Conservation (phyloP, 53 echinoderm and acorn worm genomes). For the Temnopleurus reevesii region DNA sequence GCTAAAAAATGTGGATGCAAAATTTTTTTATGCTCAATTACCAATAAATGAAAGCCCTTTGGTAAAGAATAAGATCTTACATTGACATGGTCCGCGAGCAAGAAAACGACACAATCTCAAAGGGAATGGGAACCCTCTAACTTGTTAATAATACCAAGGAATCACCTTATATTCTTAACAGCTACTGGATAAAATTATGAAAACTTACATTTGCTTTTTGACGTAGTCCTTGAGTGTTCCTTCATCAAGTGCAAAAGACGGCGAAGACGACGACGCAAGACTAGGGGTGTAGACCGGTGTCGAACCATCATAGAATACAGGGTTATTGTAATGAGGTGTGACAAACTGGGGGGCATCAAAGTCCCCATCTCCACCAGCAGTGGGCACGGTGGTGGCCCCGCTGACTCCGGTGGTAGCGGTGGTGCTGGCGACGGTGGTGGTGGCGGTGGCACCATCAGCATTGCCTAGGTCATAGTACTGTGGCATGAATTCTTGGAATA, state of each 20-base stretch:
- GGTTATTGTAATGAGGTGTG: slow-evolving; percentile 40
- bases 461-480: slow-evolving; percentile 78
- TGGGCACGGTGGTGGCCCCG: slow-evolving; percentile 1
- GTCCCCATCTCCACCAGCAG: not conserved
- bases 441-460: slow-evolving; percentile 16
- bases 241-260: slow-evolving; percentile 71
- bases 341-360: slow-evolving; percentile 53
- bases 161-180: too few species aligned
- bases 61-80: too few species aligned
- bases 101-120: too few species aligned
- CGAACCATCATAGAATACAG: slow-evolving; percentile 54
- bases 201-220: slow-evolving; percentile 90
- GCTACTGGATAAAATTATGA: not conserved
- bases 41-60: too few species aligned
- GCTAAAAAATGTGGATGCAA: too few species aligned
- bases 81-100: too few species aligned
- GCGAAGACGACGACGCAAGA: slow-evolving; percentile 15
- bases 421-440: slow-evolving; percentile 33
- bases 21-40: too few species aligned
- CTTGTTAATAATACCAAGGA: too few species aligned
- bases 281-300: slow-evolving; percentile 45
- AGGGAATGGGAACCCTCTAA: too few species aligned
- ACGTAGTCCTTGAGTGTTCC: slow-evolving; percentile 90
- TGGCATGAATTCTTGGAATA: slow-evolving; percentile 63
- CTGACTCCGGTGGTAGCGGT: not conserved